Conservation (phyloP, 2,888 invertebrate genomes). For the Chrysodeixis includens region DNA sequence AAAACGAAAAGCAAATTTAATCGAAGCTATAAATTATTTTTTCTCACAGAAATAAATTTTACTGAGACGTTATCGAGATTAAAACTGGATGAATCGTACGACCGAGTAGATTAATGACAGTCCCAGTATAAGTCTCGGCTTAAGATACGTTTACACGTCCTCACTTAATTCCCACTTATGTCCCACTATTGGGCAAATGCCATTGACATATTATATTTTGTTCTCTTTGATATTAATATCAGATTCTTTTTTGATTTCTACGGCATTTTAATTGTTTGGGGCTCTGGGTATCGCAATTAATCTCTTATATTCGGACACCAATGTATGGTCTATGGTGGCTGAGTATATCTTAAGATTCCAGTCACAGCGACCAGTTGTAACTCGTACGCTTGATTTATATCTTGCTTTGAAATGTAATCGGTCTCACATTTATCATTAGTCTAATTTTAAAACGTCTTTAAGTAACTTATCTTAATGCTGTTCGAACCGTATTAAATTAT, state of each 20-base stretch:
- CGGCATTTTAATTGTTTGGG: no score
- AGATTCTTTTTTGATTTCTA: no score
- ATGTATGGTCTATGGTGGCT: neutral
- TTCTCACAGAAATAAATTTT: slow-evolving; percentile 47
- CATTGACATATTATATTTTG: no score
- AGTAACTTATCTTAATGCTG: slow-evolving; percentile 45
- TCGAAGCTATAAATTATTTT: slow-evolving; percentile 51
- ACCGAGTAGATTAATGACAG: slow-evolving; percentile 61
- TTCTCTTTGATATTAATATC: no score
- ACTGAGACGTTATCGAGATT: slow-evolving; percentile 55
- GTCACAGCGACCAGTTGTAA: slow-evolving; percentile 36
- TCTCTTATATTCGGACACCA: no score
- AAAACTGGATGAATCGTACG: slow-evolving; percentile 61
- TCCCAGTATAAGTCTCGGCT: slow-evolving; percentile 41
- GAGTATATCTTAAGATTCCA: slow-evolving; percentile 17
- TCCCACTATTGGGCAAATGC: neutral
- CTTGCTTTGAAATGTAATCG: slow-evolving; percentile 52
- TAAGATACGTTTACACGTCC: neutral
- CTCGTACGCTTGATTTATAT: slow-evolving; percentile 44
- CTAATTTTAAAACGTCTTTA: slow-evolving; percentile 40
- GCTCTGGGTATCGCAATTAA: no score
- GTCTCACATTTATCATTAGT: slow-evolving; percentile 40
- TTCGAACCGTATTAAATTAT: slow-evolving; percentile 41
- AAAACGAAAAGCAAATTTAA: slow-evolving; percentile 32
- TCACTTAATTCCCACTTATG: neutral